Conservation (phyloP, 30 jellyfish, hydroid and myxozoan genomes). For the Nemopilema nomurai region DNA sequence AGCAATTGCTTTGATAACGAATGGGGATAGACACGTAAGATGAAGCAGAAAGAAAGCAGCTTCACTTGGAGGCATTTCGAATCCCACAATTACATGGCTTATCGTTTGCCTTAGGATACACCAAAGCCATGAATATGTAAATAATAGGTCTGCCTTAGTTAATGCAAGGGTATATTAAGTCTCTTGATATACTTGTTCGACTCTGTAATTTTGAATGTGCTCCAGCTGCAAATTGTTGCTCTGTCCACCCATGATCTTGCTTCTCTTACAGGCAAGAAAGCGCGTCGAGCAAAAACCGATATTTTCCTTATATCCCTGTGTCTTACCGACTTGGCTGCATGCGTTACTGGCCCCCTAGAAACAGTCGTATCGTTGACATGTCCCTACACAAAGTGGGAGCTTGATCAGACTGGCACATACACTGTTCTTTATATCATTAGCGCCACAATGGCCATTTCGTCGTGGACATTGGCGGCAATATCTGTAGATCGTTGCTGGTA, state of each 20-base stretch:
- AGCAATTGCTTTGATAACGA: no score
- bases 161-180: no score
- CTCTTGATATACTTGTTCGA: no score
- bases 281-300: conserved; percentile 15
- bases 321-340: conserved; percentile 7
- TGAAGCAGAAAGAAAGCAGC: no score
- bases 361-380: background rate
- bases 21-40: background rate
- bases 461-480: conserved; percentile 28
- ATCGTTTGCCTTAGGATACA: no score
- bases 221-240: no score
- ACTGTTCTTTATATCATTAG: background rate
- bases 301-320: conserved; percentile 22
- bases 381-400: background rate
- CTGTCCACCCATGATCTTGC: background rate
- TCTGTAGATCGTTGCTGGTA: conserved; percentile 40
- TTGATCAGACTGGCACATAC: background rate
- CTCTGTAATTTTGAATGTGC: no score
- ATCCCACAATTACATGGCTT: no score
- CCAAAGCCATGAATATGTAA: no score
- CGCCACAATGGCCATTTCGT: conserved; percentile 13
- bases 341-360: conserved; percentile 10
- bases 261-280: background rate
- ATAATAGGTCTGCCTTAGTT: no score
- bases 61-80: no score